A percentile compares a stretch with the other conserved stretches of the same genome.
These are phyloP conservation scores for Coccyzus lansbergi DNA, from an alignment of 2,797 vertebrate genomes.

Conservation along the genomic window DNA sequence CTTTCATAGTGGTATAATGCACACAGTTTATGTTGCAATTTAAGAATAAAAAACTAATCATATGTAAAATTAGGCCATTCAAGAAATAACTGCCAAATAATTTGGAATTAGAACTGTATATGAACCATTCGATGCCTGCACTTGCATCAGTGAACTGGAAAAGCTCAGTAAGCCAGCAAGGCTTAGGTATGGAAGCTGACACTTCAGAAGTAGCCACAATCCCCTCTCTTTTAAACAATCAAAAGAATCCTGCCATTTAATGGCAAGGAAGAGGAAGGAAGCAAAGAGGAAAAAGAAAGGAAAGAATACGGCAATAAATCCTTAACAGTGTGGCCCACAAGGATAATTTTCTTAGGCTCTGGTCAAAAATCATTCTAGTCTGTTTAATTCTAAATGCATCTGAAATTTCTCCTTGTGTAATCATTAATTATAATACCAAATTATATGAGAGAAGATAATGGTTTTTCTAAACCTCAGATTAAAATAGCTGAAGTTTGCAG, in stretches of 20 bases:
- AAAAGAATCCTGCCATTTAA: slow-evolving; percentile 3
- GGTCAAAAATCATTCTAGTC: background rate
- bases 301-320: background rate
- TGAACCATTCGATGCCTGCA: background rate
- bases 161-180: slow-evolving; percentile 22
- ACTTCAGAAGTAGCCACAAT: background rate
- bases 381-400: background rate
- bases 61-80: slow-evolving; percentile 47
- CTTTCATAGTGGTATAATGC: background rate
- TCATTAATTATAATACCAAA: background rate
- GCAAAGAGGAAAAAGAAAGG: background rate
- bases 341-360: background rate
- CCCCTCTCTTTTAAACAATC: background rate
- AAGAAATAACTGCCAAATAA: slow-evolving; percentile 60
- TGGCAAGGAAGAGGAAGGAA: background rate
- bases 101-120: slow-evolving; percentile 38
- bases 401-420: background rate
- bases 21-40: background rate
- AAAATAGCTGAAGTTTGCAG: background rate
- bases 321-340: background rate
- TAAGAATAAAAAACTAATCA: slow-evolving; percentile 66
- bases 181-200: slow-evolving; percentile 18
- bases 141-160: slow-evolving; percentile 60
- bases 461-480: background rate
- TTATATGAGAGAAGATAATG: background rate